phyloP scores from a whole-genome alignment of 1,140 invertebrate species.

The Leptinotarsa texana region DNA sequence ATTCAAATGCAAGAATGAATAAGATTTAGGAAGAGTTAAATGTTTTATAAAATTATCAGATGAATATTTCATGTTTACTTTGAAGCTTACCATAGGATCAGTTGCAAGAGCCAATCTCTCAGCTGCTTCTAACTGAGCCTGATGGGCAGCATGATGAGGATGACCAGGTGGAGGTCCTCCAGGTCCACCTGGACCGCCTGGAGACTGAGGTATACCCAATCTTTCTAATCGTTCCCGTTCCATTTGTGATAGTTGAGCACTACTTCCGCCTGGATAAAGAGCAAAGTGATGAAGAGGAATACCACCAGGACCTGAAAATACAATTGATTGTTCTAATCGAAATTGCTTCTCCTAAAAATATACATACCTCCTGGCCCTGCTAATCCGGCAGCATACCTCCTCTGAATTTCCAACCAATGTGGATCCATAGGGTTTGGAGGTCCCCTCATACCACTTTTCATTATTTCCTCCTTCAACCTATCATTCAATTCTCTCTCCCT shows the following conservation, averaged over 20 bases:
- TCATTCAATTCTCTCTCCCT: conserved; percentile 82
- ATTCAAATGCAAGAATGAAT: too few species aligned
- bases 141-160: conserved; percentile 51
- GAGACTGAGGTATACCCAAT: conserved; percentile 71
- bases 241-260: conserved; percentile 71
- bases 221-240: conserved; percentile 85
- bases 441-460: conserved; percentile 62
- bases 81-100: conserved; percentile 69
- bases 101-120: conserved; percentile 72
- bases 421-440: conserved; percentile 77
- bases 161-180: conserved; percentile 51
- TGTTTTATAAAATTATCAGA: too few species aligned
- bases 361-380: conserved; percentile 45
- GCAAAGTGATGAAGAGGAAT: conserved; percentile 52
- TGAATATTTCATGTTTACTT: too few species aligned
- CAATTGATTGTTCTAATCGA: not conserved
- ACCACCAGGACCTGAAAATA: conserved; percentile 46
- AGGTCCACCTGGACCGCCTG: conserved; percentile 59
- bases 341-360: not conserved
- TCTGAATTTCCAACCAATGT: conserved; percentile 79
- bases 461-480: conserved; percentile 77
- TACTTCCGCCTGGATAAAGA: conserved; percentile 59
- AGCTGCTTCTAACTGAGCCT: conserved; percentile 58
- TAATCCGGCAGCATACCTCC: conserved; percentile 52
- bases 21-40: too few species aligned